phyloP scores from a whole-genome alignment of 35 echinoderm and acorn worm species.

The Lytechinus pictus region DNA sequence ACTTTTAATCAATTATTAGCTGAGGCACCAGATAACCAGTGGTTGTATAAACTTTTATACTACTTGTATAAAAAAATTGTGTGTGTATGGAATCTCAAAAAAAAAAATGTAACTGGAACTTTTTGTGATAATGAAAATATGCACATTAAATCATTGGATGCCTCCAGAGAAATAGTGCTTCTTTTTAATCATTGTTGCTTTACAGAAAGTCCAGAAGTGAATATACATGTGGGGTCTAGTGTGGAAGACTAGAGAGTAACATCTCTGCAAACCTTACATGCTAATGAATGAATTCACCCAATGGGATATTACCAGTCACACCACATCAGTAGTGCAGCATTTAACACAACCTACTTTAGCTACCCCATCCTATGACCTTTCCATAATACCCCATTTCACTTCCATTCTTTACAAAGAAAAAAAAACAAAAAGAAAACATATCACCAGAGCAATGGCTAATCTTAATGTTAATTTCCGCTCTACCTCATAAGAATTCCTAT shows the following conservation, averaged over 20 bases:
- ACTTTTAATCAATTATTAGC: too few species aligned
- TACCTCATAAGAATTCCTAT: background rate
- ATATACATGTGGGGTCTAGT: background rate
- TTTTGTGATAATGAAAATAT: too few species aligned
- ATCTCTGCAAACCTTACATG: conserved; percentile 11
- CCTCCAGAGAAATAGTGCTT: too few species aligned
- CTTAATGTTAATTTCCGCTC: background rate
- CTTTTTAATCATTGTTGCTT: too few species aligned
- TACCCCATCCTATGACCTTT: background rate
- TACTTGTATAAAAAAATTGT: too few species aligned
- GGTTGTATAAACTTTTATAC: too few species aligned
- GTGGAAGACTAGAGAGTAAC: background rate
- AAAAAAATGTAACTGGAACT: too few species aligned
- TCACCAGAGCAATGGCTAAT: background rate
- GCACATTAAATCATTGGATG: too few species aligned
- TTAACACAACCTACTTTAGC: conserved; percentile 41
- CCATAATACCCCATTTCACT: background rate
- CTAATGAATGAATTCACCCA: conserved; percentile 51
- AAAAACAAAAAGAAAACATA: too few species aligned
- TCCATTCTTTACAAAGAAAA: background rate
- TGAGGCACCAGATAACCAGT: too few species aligned
- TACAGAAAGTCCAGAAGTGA: background rate
- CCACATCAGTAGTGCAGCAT: conserved; percentile 24
- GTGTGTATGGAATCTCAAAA: too few species aligned
- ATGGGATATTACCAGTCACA: conserved; percentile 19